Base-by-base conservation (phyloP, 2,888 invertebrate genomes). In the Drosophila paracracens region DNA sequence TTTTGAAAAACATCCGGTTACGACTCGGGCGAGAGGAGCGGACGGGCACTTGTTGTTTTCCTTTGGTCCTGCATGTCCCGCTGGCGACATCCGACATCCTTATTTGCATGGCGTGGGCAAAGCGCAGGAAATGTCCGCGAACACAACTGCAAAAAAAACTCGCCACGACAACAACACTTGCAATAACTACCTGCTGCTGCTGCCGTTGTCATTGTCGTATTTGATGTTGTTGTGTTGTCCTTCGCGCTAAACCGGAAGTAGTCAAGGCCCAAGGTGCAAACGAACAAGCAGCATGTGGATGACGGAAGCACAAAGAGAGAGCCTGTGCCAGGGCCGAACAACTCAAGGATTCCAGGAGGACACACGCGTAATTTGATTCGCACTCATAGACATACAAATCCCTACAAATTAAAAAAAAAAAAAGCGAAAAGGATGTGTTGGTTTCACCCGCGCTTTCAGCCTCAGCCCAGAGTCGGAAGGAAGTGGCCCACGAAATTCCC, bases 231-330 rank as follows among this genome's bases (percentile, higher is more conserved):
- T 53, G 61, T 60, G 83, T 74, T 74, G 85, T 86, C 87, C 87
- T 87, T 87, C 82, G 81, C 86, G 78, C 77, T 79, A 79, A 87
- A 87, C 87, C 89, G 87, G 87, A 87, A 88, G 87, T 86, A 79
- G 82, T 71, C 87, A 83, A 78, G 88, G 88, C 89, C 83, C 88
- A 84, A 86, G 85, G 86, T 88, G 86, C 87, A 87, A 87, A 81
- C 73, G 79, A 81, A 75, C 71, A 70, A 74, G 68, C 81, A 86
- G 79, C 85, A 85, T 85, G 84, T 84, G 88, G 76, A 82, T 81
- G 82, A 82, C 81, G 88, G 64, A 75, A 74, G 82, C 54, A 25
- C 40, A 51, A 11, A 56, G 56, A 38, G n/a, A 1, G 54, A 27
- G n/a, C 27, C 6, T 21, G n/a, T 7, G 56, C 16, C 2, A 60